Base-by-base conservation (phyloP, 2,888 invertebrate genomes). In the Tineola bisselliella region DNA sequence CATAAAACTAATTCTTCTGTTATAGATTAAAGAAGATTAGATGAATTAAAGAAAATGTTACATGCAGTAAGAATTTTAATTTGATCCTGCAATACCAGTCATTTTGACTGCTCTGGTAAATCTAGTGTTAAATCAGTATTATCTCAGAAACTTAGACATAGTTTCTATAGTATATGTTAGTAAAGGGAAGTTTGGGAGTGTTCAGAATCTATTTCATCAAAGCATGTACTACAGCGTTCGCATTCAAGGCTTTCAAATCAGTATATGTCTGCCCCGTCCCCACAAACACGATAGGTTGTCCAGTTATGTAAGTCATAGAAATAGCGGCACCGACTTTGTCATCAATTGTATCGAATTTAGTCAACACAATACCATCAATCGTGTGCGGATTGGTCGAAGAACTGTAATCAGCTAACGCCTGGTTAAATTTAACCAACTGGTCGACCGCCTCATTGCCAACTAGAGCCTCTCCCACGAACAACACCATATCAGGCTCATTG, bases 391-490 rank as follows among this genome's bases (percentile, higher is more conserved):
- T 92, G 62, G 84, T 82, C 0, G 92, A 89, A 0, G 92, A 90
- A 61, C 91, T 91, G 84, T 95, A 94, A 81, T 99, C 99, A 8
- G 98, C 98, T 48, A 99, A 87, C 0, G 99, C 96, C 78, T 97
- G 96, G 88, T 99, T 99, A 87, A 99, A 99, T 86, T 99, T 99
- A 0, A 96, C 95, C 56, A 99, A 89, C 78, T 99, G 99, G 88
- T 99, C 99, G 18, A 99, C 99, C 13, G 99, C 99, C 76, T 99
- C 99, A 79, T 99, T 99, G 30, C 99, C 99, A 0, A 99, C 99
- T n/a, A 99, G 87, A 0, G 99, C 99, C 79, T 99, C 99, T 0
- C 99, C 99, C 10, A 99, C 99, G 81, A 99, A 99, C n/a, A 99
- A 88, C 1, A 99, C 98, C 74, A 98, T 88, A 84, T 99, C 99